These are phyloP conservation scores for Cheilosia impressa DNA, from an alignment of 2,888 invertebrate species.

Conservation along the genomic window DNA sequence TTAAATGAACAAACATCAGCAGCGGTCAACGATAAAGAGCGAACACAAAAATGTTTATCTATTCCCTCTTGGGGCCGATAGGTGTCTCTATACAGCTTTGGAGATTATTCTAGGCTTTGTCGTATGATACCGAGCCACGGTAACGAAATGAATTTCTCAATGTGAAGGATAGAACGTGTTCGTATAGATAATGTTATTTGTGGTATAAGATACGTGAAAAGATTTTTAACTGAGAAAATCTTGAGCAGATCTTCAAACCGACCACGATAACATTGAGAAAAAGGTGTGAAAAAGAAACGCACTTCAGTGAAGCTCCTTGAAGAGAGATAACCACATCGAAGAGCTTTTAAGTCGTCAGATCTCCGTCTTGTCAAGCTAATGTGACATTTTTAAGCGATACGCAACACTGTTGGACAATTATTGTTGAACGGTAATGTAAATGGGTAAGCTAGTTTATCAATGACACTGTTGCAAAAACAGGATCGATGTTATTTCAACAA, in stretches of 20 bases:
- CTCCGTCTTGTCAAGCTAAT: too few species aligned
- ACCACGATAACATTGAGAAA: not conserved
- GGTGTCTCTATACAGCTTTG: constrained; percentile 27
- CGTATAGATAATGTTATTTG: constrained; percentile 25
- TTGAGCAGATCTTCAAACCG: not conserved
- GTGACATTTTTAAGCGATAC: too few species aligned
- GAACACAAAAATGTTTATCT: constrained; percentile 36
- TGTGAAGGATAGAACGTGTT: constrained; percentile 36
- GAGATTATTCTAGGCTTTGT: constrained; percentile 11
- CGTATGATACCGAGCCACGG: not conserved
- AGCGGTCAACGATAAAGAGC: constrained; percentile 17
- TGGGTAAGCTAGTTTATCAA: too few species aligned
- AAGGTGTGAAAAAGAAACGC: too few species aligned
- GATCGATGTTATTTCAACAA: too few species aligned
- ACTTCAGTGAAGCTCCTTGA: too few species aligned
- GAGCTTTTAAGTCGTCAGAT: too few species aligned
- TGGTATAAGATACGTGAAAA: constrained; percentile 23
- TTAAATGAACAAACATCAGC: constrained; percentile 60
- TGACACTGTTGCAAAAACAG: too few species aligned
- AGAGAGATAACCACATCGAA: too few species aligned
- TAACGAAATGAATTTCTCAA: constrained; percentile 24
- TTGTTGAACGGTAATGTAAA: too few species aligned
- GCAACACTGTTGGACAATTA: too few species aligned
- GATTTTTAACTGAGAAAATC: not conserved
- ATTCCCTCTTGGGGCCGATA: constrained; percentile 5